Conservation (phyloP, 2,113 vertebrate species). For the Osmerus mordax region DNA sequence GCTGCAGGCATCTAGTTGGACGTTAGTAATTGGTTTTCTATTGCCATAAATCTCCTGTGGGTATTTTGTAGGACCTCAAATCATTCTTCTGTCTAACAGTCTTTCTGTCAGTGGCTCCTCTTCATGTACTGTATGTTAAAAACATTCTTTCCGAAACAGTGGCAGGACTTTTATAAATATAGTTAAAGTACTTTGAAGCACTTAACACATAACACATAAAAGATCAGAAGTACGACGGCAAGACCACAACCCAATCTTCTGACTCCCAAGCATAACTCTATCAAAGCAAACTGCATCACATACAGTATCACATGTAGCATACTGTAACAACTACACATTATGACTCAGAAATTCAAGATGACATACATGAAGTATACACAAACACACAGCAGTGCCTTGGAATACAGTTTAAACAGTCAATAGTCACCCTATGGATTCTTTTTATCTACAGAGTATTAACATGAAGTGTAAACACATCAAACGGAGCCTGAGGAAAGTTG, state of each 20-base stretch:
- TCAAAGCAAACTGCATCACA: too few species aligned
- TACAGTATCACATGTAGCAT: too few species aligned
- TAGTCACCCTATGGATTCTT: constrained; percentile 21
- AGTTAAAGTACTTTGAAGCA: too few species aligned
- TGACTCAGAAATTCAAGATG: too few species aligned
- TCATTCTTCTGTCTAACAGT: constrained; percentile 7
- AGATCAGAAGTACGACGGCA: too few species aligned
- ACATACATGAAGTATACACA: too few species aligned
- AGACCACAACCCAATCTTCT: too few species aligned
- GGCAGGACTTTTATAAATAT: background rate
- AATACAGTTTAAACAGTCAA: constrained; percentile 19
- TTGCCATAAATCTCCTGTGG: constrained; percentile 26
- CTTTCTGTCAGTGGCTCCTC: background rate
- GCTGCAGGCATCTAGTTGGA: constrained; percentile 3
- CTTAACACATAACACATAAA: too few species aligned
- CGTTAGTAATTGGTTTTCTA: constrained; percentile 32
- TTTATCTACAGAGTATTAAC: constrained; percentile 47
- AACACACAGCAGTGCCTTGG: too few species aligned
- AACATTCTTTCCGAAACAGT: background rate
- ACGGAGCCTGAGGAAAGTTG: constrained; percentile 48
- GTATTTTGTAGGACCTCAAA: constrained; percentile 2
- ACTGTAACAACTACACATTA: too few species aligned
- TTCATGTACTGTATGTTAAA: background rate
- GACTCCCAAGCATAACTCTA: too few species aligned
- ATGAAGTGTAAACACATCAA: constrained; percentile 36